Base-by-base conservation (phyloP, 2,113 vertebrate genomes). In the Brachionichthys hirsutus region DNA sequence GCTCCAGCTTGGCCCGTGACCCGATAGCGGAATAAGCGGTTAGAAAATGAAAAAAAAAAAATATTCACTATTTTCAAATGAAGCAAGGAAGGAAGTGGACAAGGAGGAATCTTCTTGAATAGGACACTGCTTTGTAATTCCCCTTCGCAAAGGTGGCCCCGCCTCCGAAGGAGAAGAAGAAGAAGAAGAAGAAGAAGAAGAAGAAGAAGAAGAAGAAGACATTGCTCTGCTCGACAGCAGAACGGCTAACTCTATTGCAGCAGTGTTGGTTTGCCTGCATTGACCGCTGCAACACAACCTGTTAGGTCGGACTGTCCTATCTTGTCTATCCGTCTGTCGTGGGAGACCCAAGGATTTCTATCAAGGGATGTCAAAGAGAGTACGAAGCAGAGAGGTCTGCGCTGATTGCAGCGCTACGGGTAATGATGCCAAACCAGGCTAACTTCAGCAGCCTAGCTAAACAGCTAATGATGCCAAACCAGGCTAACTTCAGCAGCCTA, bases 321-420 rank as follows among this genome's bases (percentile, higher is more conserved):
- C 17, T 54, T 34, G 42, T 51, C 20, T 22, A 17, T 1, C 46
- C 4, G 45, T 55, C 46, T 57, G 43, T 24, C 18, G 40, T 11
- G 76, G 67, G n/a, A n/a, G n/a, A 73, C 18, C 42, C 2, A 12
- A 38, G 63, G 62, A 57, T 64, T 77, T 75, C 10, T 12, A 9
- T 16, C 24, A 5, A 68, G 81, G 74, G 90, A 97, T 98, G 95
- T 95, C 95, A 80, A 97, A 94, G 89, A 92, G 95, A 69, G 90
- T 95, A 67, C 91, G 94, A 88, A 95, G 93, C 90, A 92, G 93
- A 87, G 95, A 97, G 73, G 88, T 97, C 75, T 98, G 95, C 92
- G 95, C 95, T 14, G 95, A 98, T 82, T 98, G 95, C 93, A 95
- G 94, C 81, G 91, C 93, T 49, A 88, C 86, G 73, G 95, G 95